These are phyloP conservation scores for Cheumatopsyche charites DNA, from an alignment of 1,140 invertebrate species.

Conservation along the genomic window DNA sequence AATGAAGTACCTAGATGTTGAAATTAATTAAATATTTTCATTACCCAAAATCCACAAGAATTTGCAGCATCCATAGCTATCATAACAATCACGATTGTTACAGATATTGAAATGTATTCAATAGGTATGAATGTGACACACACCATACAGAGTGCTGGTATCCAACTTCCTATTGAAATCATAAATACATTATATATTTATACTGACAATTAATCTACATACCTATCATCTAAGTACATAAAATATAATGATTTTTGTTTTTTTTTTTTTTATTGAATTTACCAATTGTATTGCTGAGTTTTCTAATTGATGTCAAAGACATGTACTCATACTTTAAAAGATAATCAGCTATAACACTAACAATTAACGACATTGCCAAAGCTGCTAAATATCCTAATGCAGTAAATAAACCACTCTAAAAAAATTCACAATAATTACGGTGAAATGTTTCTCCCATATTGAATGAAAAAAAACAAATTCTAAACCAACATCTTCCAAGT, in stretches of 20 bases:
- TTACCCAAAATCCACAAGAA: slow-evolving; percentile 22
- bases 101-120: neutral
- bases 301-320: slow-evolving; percentile 11
- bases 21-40: too few species aligned
- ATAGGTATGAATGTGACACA: slow-evolving; percentile 7
- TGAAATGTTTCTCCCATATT: too few species aligned
- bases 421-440: too few species aligned
- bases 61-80: slow-evolving; percentile 7
- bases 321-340: neutral
- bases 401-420: slow-evolving; percentile 13
- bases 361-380: neutral
- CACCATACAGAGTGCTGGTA: slow-evolving; percentile 5
- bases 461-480: neutral
- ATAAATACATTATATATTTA: too few species aligned
- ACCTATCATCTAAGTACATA: too few species aligned
- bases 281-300: slow-evolving; percentile 20
- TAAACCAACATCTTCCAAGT: slow-evolving; percentile 25
- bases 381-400: slow-evolving; percentile 1
- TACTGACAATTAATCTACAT: too few species aligned
- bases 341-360: slow-evolving; percentile 4
- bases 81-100: neutral
- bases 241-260: too few species aligned
- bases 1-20: neutral
- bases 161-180: slow-evolving; percentile 15
- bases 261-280: neutral